Base-by-base conservation (phyloP, 1,140 invertebrate genomes). In the Drosophila pseudoobscura region DNA sequence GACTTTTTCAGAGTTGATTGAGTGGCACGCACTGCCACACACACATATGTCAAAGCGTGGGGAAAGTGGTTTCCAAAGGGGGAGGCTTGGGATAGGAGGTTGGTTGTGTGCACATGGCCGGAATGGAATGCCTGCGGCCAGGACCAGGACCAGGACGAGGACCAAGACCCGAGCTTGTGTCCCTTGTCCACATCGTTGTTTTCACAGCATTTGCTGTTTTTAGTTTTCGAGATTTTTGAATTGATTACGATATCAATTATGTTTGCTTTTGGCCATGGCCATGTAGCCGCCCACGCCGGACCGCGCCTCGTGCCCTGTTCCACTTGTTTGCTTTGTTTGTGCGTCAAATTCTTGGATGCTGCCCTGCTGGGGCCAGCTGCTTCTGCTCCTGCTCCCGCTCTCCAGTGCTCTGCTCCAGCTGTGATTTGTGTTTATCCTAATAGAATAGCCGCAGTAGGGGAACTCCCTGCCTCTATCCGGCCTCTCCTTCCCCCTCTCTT, bases 201-300 rank as follows among this genome's bases (percentile, higher is more conserved):
- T 80, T 85, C 80, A 85, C 73, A 85, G 82, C 78, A 72, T 65
- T 88, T 78, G 83, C 66, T 78, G 82, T 87, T 87, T 88, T 87
- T 87, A 88, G 83, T 83, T 82, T 71, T 73, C 65, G 61, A 87
- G 79, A 88, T 88, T 88, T 88, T 88, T 88, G 84, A 88, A 88
- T 88, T 88, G 83, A 88, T 88, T 88, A 88, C 83, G 78, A 88
- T 88, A 88, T 88, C 83, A 88, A 88, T 88, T 88, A 88, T 88
- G 83, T 88, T 88, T 88, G 83, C 83, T 88, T 83, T 75, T 56
- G 83, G 82, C 65, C 83, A 88, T 70, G 54, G 79, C 78, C 63
- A 53, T 57, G 7, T 29, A 29, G 29, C 29, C 29, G 6, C 29
- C 35, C 35, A 46, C 58, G 31, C 43, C 46, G 57, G 26, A 55